phyloP scores from a whole-genome alignment of 2,113 vertebrate species.

The Syngnathus typhle region DNA sequence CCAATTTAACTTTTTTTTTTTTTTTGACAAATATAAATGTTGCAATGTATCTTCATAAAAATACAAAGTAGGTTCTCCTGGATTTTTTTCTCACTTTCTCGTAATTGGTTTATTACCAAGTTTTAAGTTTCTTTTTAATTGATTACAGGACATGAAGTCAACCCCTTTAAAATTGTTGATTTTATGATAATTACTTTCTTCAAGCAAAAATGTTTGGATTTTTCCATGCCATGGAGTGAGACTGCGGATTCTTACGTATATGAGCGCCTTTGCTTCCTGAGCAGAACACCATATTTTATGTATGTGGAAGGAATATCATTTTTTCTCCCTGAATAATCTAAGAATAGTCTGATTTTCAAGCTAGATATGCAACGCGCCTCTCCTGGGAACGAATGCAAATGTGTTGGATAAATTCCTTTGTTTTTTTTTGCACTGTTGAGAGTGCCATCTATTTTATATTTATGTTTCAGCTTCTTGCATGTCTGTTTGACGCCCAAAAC shows the following conservation, averaged over 20 bases:
- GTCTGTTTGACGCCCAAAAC: slow-evolving; percentile 47
- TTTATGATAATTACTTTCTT: slow-evolving; percentile 8
- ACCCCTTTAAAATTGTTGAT: slow-evolving; percentile 13
- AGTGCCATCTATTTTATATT: slow-evolving; percentile 43
- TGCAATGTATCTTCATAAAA: too few species aligned
- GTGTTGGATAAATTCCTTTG: slow-evolving; percentile 51
- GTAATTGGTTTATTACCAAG: slow-evolving; percentile 21
- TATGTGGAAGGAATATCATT: slow-evolving; percentile 19
- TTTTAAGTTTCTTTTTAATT: slow-evolving; percentile 34
- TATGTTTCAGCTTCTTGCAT: slow-evolving; percentile 32
- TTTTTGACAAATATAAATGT: too few species aligned
- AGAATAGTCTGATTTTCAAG: slow-evolving; percentile 46
- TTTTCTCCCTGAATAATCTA: slow-evolving; percentile 32
- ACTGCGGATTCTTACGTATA: neutral
- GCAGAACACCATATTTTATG: slow-evolving; percentile 29
- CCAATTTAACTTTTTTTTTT: slow-evolving; percentile 6
- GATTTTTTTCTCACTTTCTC: neutral
- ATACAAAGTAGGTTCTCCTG: too few species aligned
- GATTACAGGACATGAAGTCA: slow-evolving; percentile 19
- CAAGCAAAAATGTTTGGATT: neutral
- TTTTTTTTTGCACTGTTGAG: slow-evolving; percentile 45
- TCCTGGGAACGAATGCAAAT: slow-evolving; percentile 59
- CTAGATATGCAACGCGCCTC: slow-evolving; percentile 44
- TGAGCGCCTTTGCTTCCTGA: slow-evolving; percentile 19
- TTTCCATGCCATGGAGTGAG: neutral